Base-by-base conservation (phyloP, 1,140 invertebrate genomes). In the Apocrypta bakeri region DNA sequence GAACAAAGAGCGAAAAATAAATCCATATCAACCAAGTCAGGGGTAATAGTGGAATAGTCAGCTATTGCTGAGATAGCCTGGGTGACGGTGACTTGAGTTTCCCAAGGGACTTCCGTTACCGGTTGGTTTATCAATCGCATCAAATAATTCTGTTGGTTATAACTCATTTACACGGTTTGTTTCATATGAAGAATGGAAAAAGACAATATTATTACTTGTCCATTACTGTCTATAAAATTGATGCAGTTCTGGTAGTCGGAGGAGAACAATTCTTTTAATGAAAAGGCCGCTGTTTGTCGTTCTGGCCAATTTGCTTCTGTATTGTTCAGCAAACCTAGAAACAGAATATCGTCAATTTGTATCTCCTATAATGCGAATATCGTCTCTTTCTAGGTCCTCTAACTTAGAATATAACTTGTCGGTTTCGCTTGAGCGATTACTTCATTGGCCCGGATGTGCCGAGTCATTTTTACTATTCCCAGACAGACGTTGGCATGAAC, bases 381-480 rank as follows among this genome's bases (percentile, higher is more conserved):
- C 21, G 42, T n/a, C n/a, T n/a, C n/a, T n/a, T n/a, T n/a, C n/a
- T n/a, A n/a, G n/a, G n/a, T n/a, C n/a, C 14, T 12, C 14, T 21
- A 56, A 90, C 89, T 85, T 75, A 88, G 79, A 33, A 91, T 84
- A 48, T 68, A 74, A 64, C 81, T 56, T 0, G 88, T 33, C n/a
- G 75, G 56, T 79, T 88, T 84, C 31, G 83, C 81, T 7, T 63
- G 72, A 1, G 80, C 83, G 14, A 91, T 79, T 78, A 88, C 84
- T 66, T 84, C 83, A 27, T 85, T 85, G n/a, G 90, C 86, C n/a
- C 79, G 81, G 48, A 33, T 72, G 56, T 88, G 83, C 17, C 85
- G 72, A 12, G 82, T 68, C 88, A 92, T 90, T 74, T 85, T 85
- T 2, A 81, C 87, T 31, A 91, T 85, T 4, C 85, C 88, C 11